phyloP scores from a whole-genome alignment of 1,140 invertebrate species.

The Drosophila orosa region DNA sequence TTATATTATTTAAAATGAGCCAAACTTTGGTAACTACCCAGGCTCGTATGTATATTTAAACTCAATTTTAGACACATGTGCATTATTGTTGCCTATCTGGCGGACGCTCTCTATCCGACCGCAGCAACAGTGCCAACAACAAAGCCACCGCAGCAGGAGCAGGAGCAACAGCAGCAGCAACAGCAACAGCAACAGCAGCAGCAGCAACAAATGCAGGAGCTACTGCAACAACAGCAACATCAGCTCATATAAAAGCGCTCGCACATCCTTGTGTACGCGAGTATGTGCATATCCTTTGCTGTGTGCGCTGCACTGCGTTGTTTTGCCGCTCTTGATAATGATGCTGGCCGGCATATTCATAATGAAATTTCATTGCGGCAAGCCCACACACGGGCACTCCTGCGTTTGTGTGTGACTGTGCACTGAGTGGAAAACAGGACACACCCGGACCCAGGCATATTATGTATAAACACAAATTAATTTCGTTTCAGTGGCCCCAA shows the following conservation, averaged over 20 bases:
- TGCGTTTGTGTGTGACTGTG: conserved; percentile 39
- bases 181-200: too few relatives aligned
- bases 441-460: conserved; percentile 71
- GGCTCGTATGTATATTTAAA: conserved; percentile 73
- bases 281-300: conserved; percentile 73
- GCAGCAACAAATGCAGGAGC: conserved; percentile 30
- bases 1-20: background rate
- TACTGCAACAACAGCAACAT: conserved; percentile 12
- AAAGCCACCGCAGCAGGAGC: conserved; percentile 75
- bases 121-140: conserved; percentile 76
- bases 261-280: conserved; percentile 63
- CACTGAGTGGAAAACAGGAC: conserved; percentile 55
- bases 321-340: conserved; percentile 80
- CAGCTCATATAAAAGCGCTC: conserved; percentile 76
- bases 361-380: conserved; percentile 81
- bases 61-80: conserved; percentile 81
- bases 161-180: conserved; percentile 13
- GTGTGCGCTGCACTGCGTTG: conserved; percentile 73
- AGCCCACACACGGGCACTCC: conserved; percentile 35
- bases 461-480: conserved; percentile 84
- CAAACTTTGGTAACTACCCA: conserved; percentile 17
- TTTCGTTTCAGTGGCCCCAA: conserved; percentile 83
- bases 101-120: conserved; percentile 78
- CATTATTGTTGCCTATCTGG: conserved; percentile 80
- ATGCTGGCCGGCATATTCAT: conserved; percentile 81